Evolutionary conservation across 1,140 invertebrate species (phyloP).

Genomic region (Pissodes strobi): DNA sequence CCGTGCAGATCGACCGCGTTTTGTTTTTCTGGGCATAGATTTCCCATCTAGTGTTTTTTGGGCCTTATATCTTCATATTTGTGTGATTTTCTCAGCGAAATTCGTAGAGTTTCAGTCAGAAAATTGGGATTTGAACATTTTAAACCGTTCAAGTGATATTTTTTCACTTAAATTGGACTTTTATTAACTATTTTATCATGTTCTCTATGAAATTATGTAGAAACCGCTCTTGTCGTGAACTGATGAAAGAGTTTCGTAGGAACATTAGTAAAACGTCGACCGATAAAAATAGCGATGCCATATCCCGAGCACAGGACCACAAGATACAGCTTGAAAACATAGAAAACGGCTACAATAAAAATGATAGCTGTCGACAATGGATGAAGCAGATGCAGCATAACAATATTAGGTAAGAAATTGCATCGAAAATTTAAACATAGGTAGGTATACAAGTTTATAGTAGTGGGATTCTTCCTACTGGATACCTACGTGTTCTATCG

Average conservation of each 20-base stretch:
- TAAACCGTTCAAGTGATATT: neutral
- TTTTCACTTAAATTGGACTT: neutral
- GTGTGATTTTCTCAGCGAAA: neutral
- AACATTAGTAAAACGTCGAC: conserved; percentile 62
- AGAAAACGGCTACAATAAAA: conserved; percentile 35
- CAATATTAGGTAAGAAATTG: conserved; percentile 47
- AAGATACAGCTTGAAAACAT: conserved; percentile 13
- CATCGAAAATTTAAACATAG: neutral
- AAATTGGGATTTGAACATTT: neutral
- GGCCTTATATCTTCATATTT: neutral
- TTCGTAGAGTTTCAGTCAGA: neutral
- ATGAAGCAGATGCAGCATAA: conserved; percentile 46
- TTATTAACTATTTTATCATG: conserved; percentile 47
- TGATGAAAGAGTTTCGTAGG: conserved; percentile 51
- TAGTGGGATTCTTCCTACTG: no score
- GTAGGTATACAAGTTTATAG: neutral
- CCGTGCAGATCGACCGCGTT: neutral
- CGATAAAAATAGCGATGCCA: conserved; percentile 63
- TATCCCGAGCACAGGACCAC: conserved; percentile 56
- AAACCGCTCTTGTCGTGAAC: conserved; percentile 57
- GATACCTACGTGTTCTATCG: no score
- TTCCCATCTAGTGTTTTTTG: neutral
- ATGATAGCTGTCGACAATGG: conserved; percentile 49
- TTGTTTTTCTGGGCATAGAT: conserved; percentile 1
- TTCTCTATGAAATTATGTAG: conserved; percentile 57